Evolutionary conservation across 1,140 invertebrate genomes (phyloP).

Genomic region (Calephelis virginiensis): DNA sequence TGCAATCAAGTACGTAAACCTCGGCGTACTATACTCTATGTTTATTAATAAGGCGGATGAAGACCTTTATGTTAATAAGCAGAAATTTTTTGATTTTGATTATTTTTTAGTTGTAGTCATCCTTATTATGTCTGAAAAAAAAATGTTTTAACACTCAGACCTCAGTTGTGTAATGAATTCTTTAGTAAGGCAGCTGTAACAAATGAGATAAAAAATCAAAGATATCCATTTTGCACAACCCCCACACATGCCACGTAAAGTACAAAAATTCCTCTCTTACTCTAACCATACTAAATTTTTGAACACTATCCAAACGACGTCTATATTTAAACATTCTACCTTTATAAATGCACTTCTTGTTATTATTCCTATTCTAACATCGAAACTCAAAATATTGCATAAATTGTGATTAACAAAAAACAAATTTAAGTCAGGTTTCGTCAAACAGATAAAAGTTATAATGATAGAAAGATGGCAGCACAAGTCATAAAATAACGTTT

Average conservation of each 20-base stretch:
- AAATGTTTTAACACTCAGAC: too few species aligned
- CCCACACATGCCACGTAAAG: constrained; percentile 63
- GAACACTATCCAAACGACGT: constrained; percentile 65
- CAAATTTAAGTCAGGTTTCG: constrained; percentile 24
- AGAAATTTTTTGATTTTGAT: too few species aligned
- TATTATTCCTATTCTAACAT: constrained; percentile 59
- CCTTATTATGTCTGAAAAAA: too few species aligned
- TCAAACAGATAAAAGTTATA: neutral
- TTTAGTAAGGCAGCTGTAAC: neutral
- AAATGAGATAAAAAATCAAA: constrained; percentile 25
- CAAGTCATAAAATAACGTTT: too few species aligned
- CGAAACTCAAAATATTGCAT: constrained; percentile 32
- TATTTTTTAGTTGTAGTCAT: too few species aligned
- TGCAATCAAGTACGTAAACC: too few species aligned
- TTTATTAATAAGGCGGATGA: too few species aligned
- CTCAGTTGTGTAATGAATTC: neutral
- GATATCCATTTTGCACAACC: constrained; percentile 45
- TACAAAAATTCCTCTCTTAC: constrained; percentile 67
- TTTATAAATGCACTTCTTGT: constrained; percentile 77
- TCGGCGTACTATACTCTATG: too few species aligned
- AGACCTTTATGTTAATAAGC: too few species aligned
- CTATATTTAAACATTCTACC: constrained; percentile 66
- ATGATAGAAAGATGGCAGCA: too few species aligned
- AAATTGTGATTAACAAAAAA: constrained; percentile 27
- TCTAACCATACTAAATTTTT: constrained; percentile 57